These are phyloP conservation scores for Drosophila kepulauana DNA, from an alignment of 1,140 invertebrate genomes.

Conservation along the genomic window DNA sequence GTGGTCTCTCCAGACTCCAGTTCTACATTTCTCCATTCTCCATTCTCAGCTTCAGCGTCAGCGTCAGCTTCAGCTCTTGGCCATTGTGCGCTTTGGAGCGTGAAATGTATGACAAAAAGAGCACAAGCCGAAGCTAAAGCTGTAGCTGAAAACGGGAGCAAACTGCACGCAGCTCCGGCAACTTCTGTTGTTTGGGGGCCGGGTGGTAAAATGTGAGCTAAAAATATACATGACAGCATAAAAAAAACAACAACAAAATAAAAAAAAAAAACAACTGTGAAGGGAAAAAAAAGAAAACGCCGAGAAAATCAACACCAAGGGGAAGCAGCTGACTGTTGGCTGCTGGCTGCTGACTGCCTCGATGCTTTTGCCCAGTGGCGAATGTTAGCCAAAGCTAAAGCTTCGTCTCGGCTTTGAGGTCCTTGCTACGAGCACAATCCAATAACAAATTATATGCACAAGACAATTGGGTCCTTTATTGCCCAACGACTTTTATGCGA, in stretches of 20 bases:
- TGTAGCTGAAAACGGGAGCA: not conserved
- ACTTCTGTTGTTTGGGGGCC: not conserved
- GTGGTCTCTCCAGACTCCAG: constrained; percentile 58
- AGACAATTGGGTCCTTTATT: constrained; percentile 81
- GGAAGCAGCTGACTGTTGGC: constrained; percentile 22
- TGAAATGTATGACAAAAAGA: constrained; percentile 81
- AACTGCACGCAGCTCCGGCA: not conserved
- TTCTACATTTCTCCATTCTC: not conserved
- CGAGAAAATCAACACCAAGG: constrained; percentile 50
- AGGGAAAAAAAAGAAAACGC: constrained; percentile 13
- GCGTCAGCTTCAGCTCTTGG: constrained; percentile 9
- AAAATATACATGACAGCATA: constrained; percentile 48
- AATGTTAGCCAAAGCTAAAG: constrained; percentile 6
- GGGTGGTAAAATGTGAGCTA: constrained; percentile 33
- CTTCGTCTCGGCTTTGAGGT: constrained; percentile 14
- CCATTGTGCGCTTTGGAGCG: constrained; percentile 66
- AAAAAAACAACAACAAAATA: constrained; percentile 3
- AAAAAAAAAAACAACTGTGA: not conserved
- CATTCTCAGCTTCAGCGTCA: not conserved
- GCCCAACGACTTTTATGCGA: constrained; percentile 77
- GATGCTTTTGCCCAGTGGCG: constrained; percentile 4
- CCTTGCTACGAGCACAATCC: constrained; percentile 56
- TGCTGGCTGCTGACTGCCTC: not conserved
- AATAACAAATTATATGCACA: constrained; percentile 82
- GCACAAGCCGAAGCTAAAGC: constrained; percentile 16